Conservation (phyloP, 2,797 vertebrate genomes). For the Cercopithecus petaurista region DNA sequence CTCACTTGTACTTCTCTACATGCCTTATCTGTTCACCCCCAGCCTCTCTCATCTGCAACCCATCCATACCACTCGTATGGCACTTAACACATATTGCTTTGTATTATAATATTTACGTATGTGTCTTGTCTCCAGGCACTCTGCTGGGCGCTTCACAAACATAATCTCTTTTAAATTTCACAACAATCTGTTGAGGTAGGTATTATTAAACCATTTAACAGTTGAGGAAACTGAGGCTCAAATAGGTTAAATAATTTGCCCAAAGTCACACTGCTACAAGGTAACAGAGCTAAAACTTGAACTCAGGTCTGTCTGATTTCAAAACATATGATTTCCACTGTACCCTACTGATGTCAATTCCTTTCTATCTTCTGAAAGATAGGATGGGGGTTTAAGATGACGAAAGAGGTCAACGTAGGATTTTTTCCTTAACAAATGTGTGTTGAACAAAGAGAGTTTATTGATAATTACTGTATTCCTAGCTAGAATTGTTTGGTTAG, state of each 20-base stretch:
- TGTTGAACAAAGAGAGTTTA: neutral
- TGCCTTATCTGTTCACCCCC: neutral
- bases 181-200: neutral
- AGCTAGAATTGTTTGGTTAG: neutral
- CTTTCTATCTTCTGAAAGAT: neutral
- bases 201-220: neutral
- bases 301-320: neutral
- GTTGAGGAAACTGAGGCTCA: constrained; percentile 5
- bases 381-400: neutral
- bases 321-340: neutral
- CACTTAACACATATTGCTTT: neutral
- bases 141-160: neutral
- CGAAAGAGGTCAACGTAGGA: neutral
- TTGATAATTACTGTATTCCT: neutral
- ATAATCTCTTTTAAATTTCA: constrained; percentile 56
- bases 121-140: constrained; percentile 23
- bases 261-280: neutral
- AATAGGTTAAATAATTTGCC: neutral
- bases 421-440: neutral
- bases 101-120: neutral
- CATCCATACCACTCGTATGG: neutral
- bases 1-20: neutral
- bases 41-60: neutral
- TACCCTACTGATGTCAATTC: neutral
- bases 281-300: neutral